Conservation (phyloP, 2,888 invertebrate species). For the Lithophane semibrunnea region DNA sequence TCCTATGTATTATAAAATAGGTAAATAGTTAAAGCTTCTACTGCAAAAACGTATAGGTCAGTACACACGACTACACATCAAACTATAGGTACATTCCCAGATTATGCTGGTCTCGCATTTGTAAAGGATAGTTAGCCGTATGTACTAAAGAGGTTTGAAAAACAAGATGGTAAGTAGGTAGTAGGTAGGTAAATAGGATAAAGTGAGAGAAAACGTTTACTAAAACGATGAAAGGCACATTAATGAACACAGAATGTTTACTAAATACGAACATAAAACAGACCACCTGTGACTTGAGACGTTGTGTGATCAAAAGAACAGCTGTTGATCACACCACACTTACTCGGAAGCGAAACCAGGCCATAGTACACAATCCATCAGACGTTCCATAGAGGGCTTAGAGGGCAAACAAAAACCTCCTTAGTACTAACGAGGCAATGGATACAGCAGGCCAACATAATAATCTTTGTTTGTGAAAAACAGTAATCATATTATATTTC, state of each 20-base stretch:
- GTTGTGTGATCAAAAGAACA: not conserved
- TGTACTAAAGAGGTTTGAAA: not conserved
- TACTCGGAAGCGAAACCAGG: constrained; percentile 13
- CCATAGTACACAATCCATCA: constrained; percentile 1
- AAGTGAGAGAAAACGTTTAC: not conserved
- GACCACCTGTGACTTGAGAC: not conserved
- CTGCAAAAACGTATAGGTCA: not conserved
- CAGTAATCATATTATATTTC: constrained; percentile 57
- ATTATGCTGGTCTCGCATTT: no score
- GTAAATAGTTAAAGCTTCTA: not conserved
- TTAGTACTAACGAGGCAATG: not conserved
- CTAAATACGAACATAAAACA: constrained; percentile 7
- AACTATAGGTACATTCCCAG: no score
- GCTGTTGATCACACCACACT: constrained; percentile 25
- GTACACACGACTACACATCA: no score
- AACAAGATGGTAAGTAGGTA: not conserved
- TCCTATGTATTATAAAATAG: not conserved
- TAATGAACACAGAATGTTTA: not conserved
- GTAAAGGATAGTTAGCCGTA: no score
- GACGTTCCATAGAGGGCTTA: not conserved
- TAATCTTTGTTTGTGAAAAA: constrained; percentile 39
- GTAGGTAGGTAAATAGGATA: not conserved
- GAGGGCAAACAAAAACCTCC: not conserved
- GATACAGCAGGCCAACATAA: constrained; percentile 21
- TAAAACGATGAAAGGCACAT: not conserved